These are phyloP conservation scores for Hoplodrina ambigua DNA, from an alignment of 2,888 invertebrate genomes.

Conservation along the genomic window DNA sequence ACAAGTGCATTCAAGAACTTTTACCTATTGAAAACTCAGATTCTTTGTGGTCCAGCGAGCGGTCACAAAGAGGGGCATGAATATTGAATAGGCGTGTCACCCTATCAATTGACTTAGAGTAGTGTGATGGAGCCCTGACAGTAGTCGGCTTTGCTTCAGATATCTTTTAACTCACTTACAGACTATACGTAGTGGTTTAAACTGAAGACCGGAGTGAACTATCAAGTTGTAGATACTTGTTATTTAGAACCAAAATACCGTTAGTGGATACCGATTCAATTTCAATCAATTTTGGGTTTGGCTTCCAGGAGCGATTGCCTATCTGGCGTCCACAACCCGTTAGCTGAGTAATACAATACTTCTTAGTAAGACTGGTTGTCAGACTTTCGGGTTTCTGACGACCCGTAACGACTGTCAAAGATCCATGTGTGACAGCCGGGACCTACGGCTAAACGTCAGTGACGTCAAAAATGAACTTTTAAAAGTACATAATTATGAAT, in stretches of 20 bases:
- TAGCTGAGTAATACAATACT: too few species aligned
- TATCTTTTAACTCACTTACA: conserved; percentile 23
- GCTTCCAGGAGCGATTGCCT: too few species aligned
- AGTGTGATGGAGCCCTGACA: conserved; percentile 36
- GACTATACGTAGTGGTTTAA: background rate
- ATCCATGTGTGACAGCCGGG: too few species aligned
- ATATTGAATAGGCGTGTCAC: conserved; percentile 81
- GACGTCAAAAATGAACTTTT: too few species aligned
- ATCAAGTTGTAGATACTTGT: background rate
- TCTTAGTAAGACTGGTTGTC: too few species aligned
- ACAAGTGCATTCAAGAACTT: conserved; percentile 44
- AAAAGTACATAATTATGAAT: too few species aligned
- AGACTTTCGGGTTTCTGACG: too few species aligned
- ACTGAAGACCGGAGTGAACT: background rate
- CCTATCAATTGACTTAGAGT: conserved; percentile 77
- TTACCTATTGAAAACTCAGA: conserved; percentile 46
- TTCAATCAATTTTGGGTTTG: too few species aligned
- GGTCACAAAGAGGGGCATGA: conserved; percentile 77
- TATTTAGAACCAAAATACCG: background rate
- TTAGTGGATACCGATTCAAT: background rate
- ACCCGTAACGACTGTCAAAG: too few species aligned
- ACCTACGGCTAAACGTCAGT: too few species aligned
- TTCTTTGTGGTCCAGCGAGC: conserved; percentile 60
- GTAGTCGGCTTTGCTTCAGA: background rate
- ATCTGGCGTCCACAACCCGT: too few species aligned